These are phyloP conservation scores for Agrochola macilenta DNA, from an alignment of 2,888 invertebrate species.

Conservation along the genomic window DNA sequence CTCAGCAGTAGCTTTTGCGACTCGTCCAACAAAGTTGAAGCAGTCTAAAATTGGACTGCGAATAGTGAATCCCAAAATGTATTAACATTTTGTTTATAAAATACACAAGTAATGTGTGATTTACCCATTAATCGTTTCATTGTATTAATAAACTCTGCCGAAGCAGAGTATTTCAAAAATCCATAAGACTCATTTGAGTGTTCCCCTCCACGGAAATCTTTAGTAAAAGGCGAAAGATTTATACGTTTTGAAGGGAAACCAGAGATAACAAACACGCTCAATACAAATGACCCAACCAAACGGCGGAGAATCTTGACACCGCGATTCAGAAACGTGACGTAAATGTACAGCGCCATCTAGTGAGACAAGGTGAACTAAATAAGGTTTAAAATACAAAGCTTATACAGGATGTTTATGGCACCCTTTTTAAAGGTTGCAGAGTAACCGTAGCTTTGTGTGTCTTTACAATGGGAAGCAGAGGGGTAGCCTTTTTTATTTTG, in stretches of 20 bases:
- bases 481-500: background rate
- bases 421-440: background rate
- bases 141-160: conserved; percentile 28
- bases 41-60: background rate
- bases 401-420: background rate
- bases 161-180: conserved; percentile 49
- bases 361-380: background rate
- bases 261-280: conserved; percentile 74
- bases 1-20: background rate
- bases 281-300: conserved; percentile 10
- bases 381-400: background rate
- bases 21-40: too few species aligned
- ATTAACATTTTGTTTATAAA: background rate
- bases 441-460: background rate
- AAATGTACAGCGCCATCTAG: conserved; percentile 1
- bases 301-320: conserved; percentile 2
- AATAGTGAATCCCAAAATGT: background rate
- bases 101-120: too few species aligned
- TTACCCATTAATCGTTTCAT: too few species aligned
- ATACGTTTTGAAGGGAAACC: conserved; percentile 92
- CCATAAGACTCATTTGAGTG: conserved; percentile 92
- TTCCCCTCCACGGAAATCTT: conserved; percentile 94
- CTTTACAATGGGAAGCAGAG: background rate
- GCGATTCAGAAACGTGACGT: conserved; percentile 1
- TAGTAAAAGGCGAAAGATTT: conserved; percentile 95